Evolutionary conservation across 2,888 invertebrate genomes (phyloP), one percentile per base, ranked within the genome.

Genomic region (Macrophya alboannulata): DNA sequence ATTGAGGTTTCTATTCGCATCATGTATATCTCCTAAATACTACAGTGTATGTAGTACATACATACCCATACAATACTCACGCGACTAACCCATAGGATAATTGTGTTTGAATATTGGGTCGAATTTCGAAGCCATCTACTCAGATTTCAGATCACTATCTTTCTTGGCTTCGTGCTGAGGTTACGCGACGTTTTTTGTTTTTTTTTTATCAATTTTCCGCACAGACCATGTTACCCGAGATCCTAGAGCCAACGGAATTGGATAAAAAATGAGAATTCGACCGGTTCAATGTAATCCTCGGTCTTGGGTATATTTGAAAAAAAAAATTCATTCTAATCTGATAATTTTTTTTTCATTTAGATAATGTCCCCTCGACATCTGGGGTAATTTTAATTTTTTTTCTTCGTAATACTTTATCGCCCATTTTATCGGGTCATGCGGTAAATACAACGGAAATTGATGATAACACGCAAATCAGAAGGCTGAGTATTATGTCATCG

Each of bases 61-160:
- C n/a, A n/a, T 72, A 72, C 17, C 68, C n/a, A n/a, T 31, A 25
- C 68, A 37, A 25, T 74, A 45, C 74, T 68, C 6, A 68, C 15
- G 17, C 68, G 21, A 74, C 45, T 43, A 21, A 74, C n/a, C 43
- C n/a, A 45, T 15, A 43, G 25, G 4, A 12, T 59, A 65, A 71
- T 40, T 71, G 0, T 40, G 40, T 71, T n/a, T n/a, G 15, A 25
- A 48, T 48, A 48, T 76, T 48, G 48, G 48, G 25, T 76, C 76
- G 76, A 76, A 48, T 76, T 76, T 76, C 76, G 15, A 76, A 76
- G 76, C 76, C 76, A 45, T 45, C 31, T 43, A 40, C 72, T 43
- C 17, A 21, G 45, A 74, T 74, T 17, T 21, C 43, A 21, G 43
- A 21, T 40, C 43, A 21, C 43, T 17, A 43, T 40, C 40, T 74